Conservation (phyloP, 1,140 invertebrate species). For the Micrasema longulum region DNA sequence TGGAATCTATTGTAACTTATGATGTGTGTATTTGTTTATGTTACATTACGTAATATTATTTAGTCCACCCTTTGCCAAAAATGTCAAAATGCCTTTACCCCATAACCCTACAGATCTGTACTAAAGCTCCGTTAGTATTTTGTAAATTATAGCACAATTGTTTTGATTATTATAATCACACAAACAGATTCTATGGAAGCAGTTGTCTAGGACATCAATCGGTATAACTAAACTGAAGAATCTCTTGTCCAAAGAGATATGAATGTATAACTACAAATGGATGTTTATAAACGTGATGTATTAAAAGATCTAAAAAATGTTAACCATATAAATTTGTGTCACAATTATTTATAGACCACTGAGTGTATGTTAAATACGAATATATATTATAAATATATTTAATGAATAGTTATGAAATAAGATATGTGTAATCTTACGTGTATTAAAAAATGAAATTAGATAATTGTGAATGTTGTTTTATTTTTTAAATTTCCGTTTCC, state of each 20-base stretch:
- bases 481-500: not conserved
- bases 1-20: too few species aligned
- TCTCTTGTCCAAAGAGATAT: constrained; percentile 32
- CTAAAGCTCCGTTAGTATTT: not conserved
- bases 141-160: too few species aligned
- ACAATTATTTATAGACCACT: constrained; percentile 52
- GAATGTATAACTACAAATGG: constrained; percentile 30
- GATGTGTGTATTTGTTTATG: too few species aligned
- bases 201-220: constrained; percentile 33
- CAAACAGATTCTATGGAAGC: constrained; percentile 6
- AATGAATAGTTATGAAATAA: constrained; percentile 51
- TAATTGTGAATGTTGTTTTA: constrained; percentile 52
- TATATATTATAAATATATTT: constrained; percentile 52
- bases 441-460: constrained; percentile 55
- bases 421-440: constrained; percentile 55
- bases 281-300: constrained; percentile 34
- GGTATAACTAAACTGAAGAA: constrained; percentile 18
- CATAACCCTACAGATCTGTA: not conserved
- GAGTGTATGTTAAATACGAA: constrained; percentile 50
- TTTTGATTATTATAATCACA: too few species aligned
- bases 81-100: too few species aligned
- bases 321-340: constrained; percentile 45
- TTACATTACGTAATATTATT: too few species aligned
- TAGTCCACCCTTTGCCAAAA: too few species aligned
- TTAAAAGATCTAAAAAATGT: constrained; percentile 45